Evolutionary conservation across 1,140 invertebrate genomes (phyloP).

Genomic region (Polyergus mexicanus): DNA sequence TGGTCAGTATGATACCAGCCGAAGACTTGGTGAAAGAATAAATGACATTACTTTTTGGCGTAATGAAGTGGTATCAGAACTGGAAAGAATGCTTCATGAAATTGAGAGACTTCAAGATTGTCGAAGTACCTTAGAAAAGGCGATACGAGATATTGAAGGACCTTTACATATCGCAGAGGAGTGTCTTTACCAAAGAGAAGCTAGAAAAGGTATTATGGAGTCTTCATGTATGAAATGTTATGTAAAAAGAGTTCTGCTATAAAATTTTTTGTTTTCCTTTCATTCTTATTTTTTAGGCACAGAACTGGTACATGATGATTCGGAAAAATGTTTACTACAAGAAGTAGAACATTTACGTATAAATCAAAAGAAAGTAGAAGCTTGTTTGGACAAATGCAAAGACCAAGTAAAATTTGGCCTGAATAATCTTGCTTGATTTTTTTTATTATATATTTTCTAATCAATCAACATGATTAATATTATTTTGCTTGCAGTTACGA

Average conservation of each 20-base stretch:
- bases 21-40: conserved; percentile 94
- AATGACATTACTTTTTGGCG: conserved; percentile 98
- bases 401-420: conserved; percentile 85
- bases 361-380: conserved; percentile 88
- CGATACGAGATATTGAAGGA: conserved; percentile 94
- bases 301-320: conserved; percentile 90
- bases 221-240: neutral
- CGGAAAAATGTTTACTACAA: conserved; percentile 88
- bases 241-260: neutral
- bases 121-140: conserved; percentile 92
- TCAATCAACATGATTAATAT: conserved; percentile 5
- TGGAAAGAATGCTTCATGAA: conserved; percentile 94
- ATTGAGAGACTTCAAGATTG: conserved; percentile 94
- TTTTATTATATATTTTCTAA: neutral
- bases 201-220: conserved; percentile 89
- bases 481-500: conserved; percentile 84
- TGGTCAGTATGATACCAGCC: conserved; percentile 92
- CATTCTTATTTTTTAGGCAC: conserved; percentile 81
- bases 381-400: conserved; percentile 88
- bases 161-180: conserved; percentile 97
- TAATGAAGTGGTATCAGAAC: conserved; percentile 94
- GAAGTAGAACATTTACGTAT: conserved; percentile 89
- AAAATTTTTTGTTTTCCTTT: conserved; percentile 1
- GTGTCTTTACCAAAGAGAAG: conserved; percentile 96
- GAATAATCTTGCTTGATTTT: neutral